Conservation (phyloP, 2,113 vertebrate genomes). For the Ophthalmolycus amberensis region DNA sequence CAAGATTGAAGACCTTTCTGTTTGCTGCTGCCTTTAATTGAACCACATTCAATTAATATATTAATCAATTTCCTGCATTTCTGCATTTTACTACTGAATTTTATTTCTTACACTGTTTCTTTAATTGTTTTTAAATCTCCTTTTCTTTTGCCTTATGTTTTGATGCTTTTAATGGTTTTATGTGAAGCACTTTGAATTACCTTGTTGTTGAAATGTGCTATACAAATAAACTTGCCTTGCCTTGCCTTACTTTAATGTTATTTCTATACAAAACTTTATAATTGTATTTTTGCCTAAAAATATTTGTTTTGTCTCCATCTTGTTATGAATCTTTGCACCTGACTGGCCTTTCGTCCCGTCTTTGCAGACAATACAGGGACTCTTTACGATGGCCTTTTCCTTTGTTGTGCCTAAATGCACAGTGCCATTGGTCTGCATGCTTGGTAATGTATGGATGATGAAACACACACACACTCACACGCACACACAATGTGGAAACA, state of each 20-base stretch:
- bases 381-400: slow-evolving; percentile 40
- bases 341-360: slow-evolving; percentile 45
- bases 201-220: too few species aligned
- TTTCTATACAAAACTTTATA: slow-evolving; percentile 8
- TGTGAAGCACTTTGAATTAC: too few species aligned
- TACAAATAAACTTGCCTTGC: too few species aligned
- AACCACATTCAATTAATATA: too few species aligned
- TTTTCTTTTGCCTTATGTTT: too few species aligned
- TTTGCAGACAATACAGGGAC: slow-evolving; percentile 49
- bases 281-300: not conserved
- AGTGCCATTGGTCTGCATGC: slow-evolving; percentile 39
- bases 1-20: too few species aligned
- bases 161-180: too few species aligned
- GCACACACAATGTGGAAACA: slow-evolving; percentile 17
- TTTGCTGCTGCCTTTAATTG: too few species aligned
- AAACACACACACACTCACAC: slow-evolving; percentile 47
- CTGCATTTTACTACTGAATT: too few species aligned
- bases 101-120: too few species aligned
- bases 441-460: slow-evolving; percentile 72
- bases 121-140: too few species aligned
- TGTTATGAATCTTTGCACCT: slow-evolving; percentile 2
- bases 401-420: slow-evolving; percentile 75
- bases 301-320: not conserved
- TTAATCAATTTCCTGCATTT: too few species aligned
- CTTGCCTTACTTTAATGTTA: not conserved